phyloP scores from a whole-genome alignment of 2,888 invertebrate species.

The Polylopha cassiicola region DNA sequence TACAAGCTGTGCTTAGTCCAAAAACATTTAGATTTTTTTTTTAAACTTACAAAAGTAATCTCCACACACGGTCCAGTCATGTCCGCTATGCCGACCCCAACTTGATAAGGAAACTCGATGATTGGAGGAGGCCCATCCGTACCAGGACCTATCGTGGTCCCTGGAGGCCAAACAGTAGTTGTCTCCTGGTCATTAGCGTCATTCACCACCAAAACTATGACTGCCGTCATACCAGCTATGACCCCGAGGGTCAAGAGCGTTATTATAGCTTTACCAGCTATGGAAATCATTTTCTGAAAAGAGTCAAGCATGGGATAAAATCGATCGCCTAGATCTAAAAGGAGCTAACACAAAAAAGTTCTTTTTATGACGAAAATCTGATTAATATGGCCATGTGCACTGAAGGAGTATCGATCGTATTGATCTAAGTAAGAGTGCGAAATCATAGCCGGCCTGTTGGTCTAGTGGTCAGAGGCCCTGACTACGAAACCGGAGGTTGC shows the following conservation, averaged over 20 bases:
- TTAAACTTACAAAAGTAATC: constrained; percentile 88
- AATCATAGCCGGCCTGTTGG: too few species aligned
- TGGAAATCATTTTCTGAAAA: constrained; percentile 38
- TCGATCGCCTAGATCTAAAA: background rate
- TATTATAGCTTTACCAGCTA: constrained; percentile 51
- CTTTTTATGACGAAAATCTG: too few species aligned
- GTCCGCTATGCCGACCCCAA: constrained; percentile 94
- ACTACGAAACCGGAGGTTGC: too few species aligned
- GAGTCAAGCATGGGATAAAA: background rate
- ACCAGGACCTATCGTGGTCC: constrained; percentile 4
- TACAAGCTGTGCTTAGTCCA: too few species aligned
- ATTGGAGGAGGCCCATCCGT: constrained; percentile 13
- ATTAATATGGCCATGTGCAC: too few species aligned
- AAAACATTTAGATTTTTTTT: constrained; percentile 1
- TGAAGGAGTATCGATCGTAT: too few species aligned
- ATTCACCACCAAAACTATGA: constrained; percentile 43
- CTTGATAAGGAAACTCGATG: constrained; percentile 37
- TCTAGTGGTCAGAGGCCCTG: too few species aligned
- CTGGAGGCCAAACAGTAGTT: constrained; percentile 3
- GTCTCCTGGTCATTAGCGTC: constrained; percentile 23
- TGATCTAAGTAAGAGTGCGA: too few species aligned
- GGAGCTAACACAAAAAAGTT: too few species aligned
- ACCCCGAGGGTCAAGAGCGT: constrained; percentile 42
- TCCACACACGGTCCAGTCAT: constrained; percentile 95
- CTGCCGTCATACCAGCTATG: constrained; percentile 45